These are phyloP conservation scores for Cassiopea xamachana DNA, from an alignment of 30 jellyfish, hydroid and myxozoan species.

Conservation along the genomic window DNA sequence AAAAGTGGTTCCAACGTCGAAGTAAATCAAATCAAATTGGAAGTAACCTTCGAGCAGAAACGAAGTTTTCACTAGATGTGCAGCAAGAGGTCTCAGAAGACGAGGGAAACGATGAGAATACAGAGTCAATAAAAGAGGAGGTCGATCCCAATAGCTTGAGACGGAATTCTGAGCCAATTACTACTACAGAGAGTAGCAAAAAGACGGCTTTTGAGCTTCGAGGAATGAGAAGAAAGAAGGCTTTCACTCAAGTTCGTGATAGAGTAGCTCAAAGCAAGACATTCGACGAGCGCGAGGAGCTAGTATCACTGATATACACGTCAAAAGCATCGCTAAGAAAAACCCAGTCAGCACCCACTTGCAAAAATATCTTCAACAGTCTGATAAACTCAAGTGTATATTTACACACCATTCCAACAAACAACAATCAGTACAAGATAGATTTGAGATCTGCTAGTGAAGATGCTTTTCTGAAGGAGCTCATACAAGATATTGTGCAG, in stretches of 20 bases:
- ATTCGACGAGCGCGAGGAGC: conserved; percentile 19
- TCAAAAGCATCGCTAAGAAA: conserved; percentile 65
- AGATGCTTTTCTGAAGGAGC: conserved; percentile 66
- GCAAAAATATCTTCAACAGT: conserved; percentile 58
- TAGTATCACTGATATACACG: not conserved
- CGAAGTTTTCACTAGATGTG: conserved; percentile 20
- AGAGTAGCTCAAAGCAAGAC: conserved; percentile 1
- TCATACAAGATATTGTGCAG: conserved; percentile 73
- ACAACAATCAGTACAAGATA: conserved; percentile 37
- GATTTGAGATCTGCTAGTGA: conserved; percentile 60
- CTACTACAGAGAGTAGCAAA: conserved; percentile 27
- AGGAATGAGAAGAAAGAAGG: conserved; percentile 63
- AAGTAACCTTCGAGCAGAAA: not conserved
- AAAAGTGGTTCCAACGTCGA: conserved; percentile 71
- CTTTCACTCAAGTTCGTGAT: conserved; percentile 19
- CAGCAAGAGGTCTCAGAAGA: conserved; percentile 60
- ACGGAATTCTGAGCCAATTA: conserved; percentile 55
- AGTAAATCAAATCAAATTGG: conserved; percentile 17
- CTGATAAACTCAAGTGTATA: conserved; percentile 82
- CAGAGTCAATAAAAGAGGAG: not conserved
- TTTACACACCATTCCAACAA: conserved; percentile 52
- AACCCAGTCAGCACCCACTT: conserved; percentile 83
- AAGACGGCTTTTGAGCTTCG: conserved; percentile 60
- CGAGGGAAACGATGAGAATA: conserved; percentile 31
- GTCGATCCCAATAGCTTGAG: conserved; percentile 4